A percentile compares a stretch with the other conserved stretches of the same genome.
These are phyloP conservation scores for Drosophila engyochracea DNA, from an alignment of 2,888 invertebrate species.

Conservation along the genomic window DNA sequence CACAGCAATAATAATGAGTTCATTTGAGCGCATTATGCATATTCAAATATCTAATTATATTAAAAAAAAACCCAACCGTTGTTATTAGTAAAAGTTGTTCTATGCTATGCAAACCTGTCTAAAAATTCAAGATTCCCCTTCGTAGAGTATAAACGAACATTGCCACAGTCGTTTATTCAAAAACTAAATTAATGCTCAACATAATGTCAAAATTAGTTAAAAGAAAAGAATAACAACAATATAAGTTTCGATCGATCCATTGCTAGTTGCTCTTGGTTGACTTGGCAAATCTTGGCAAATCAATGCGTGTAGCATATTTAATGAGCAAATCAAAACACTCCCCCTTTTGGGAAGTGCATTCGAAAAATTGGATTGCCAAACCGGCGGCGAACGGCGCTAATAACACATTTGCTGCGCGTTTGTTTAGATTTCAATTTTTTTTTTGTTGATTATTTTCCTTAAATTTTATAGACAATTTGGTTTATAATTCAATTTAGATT, in stretches of 20 bases:
- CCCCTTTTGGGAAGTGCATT: not conserved
- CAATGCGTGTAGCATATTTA: not conserved
- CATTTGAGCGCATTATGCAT: not conserved
- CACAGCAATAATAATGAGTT: not conserved
- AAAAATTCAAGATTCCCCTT: not conserved
- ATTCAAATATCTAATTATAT: not conserved
- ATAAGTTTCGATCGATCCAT: not conserved
- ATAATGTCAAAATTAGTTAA: not conserved
- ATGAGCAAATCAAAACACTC: not conserved
- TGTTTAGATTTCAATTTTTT: conserved; percentile 42
- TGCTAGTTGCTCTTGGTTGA: not conserved
- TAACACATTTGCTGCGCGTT: conserved; percentile 27
- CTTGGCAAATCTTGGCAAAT: not conserved
- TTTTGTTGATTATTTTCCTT: not conserved
- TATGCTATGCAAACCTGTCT: not conserved
- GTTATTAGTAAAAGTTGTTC: not conserved
- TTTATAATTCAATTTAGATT: conserved; percentile 47
- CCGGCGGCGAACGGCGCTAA: conserved; percentile 15
- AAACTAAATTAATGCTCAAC: not conserved
- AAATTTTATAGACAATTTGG: conserved; percentile 40
- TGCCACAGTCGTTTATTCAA: not conserved
- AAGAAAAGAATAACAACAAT: accelerated
- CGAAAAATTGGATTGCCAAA: conserved; percentile 36
- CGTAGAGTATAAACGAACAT: no score
- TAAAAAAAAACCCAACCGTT: not conserved